A percentile compares a stretch with the other conserved stretches of the same genome.
These are phyloP conservation scores for Tyrannus savana DNA, from an alignment of 2,113 vertebrate species.

Conservation along the genomic window DNA sequence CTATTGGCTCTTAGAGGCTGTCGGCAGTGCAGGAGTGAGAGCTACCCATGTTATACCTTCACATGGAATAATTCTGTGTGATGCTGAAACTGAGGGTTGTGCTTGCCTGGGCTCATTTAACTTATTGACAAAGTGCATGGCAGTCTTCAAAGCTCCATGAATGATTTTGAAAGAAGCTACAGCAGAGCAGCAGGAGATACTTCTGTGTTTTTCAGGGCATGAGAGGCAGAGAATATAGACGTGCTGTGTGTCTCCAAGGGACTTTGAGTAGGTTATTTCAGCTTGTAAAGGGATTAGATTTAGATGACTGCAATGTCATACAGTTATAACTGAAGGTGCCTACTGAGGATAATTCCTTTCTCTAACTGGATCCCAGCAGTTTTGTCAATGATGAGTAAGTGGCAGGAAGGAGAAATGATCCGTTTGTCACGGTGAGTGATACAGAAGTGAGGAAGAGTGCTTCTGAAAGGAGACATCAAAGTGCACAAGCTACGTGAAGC, in stretches of 20 bases:
- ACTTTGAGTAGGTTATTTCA: conserved; percentile 66
- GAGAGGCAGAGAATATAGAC: conserved; percentile 39
- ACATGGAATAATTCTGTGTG: not conserved
- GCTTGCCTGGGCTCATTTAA: not conserved
- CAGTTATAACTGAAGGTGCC: conserved; percentile 63
- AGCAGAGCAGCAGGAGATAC: conserved; percentile 10
- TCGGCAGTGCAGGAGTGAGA: not conserved
- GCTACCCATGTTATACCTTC: not conserved
- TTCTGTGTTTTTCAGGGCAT: conserved; percentile 27
- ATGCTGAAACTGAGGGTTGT: not conserved
- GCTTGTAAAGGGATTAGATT: conserved; percentile 69
- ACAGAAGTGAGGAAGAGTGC: not conserved
- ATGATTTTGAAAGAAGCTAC: not conserved
- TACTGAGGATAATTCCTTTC: conserved; percentile 67
- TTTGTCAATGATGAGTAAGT: conserved; percentile 51
- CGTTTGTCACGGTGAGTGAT: conserved; percentile 32
- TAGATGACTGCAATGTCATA: conserved; percentile 59
- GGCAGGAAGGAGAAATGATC: conserved; percentile 39
- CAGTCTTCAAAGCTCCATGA: not conserved
- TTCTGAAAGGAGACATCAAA: conserved; percentile 10
- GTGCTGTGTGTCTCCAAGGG: conserved; percentile 58
- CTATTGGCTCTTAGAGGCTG: fast-evolving
- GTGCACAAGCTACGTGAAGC: not conserved
- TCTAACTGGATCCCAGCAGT: conserved; percentile 41
- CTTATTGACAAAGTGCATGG: not conserved